Evolutionary conservation across 2,888 invertebrate species (phyloP).

Genomic region (Drosophila subsilvestris): DNA sequence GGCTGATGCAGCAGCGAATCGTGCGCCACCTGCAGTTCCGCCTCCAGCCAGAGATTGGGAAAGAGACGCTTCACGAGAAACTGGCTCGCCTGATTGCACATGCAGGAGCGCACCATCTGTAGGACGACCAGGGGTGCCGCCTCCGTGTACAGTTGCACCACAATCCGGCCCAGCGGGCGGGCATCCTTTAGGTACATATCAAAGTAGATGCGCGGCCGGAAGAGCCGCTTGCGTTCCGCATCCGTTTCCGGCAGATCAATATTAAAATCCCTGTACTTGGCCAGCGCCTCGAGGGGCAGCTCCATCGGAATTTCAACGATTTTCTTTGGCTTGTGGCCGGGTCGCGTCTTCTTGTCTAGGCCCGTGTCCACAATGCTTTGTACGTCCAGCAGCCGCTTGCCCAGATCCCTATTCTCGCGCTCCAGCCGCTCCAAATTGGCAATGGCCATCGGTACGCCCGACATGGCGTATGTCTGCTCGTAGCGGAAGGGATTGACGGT

Average conservation of each 20-base stretch:
- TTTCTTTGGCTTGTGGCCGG: neutral
- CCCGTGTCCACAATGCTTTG: constrained; percentile 57
- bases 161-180: constrained; percentile 66
- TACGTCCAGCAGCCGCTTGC: constrained; percentile 44
- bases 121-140: constrained; percentile 69
- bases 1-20: constrained; percentile 38
- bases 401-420: constrained; percentile 47
- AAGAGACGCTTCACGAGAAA: constrained; percentile 61
- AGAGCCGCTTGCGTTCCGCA: constrained; percentile 46
- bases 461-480: constrained; percentile 26
- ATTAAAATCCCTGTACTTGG: constrained; percentile 51
- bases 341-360: neutral
- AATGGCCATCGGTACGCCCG: constrained; percentile 27
- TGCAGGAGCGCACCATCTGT: constrained; percentile 61
- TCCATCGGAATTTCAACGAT: neutral
- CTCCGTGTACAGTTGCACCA: constrained; percentile 73
- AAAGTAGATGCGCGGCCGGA: constrained; percentile 72
- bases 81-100: constrained; percentile 35
- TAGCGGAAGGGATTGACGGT: constrained; percentile 52
- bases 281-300: constrained; percentile 31
- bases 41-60: constrained; percentile 73
- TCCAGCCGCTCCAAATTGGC: constrained; percentile 49
- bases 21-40: constrained; percentile 37
- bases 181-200: constrained; percentile 63
- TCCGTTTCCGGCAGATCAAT: constrained; percentile 46